Evolutionary conservation across 2,113 vertebrate genomes (phyloP).

Genomic region (Gobius niger): DNA sequence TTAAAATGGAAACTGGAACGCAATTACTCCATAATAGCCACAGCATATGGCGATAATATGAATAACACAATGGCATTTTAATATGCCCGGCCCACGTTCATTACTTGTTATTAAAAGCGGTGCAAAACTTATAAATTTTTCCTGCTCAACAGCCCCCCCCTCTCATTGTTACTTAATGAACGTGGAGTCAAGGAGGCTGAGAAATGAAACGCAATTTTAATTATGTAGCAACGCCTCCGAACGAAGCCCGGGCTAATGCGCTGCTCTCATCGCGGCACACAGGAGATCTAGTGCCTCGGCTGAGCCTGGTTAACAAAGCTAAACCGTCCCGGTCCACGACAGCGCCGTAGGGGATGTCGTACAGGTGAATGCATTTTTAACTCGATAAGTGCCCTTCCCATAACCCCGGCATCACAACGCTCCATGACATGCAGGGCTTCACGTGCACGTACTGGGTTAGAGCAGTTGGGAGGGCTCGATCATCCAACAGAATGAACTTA

Average conservation of each 20-base stretch:
- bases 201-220: slow-evolving; percentile 61
- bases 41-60: not conserved
- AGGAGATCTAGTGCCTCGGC: slow-evolving; percentile 29
- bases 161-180: slow-evolving; percentile 37
- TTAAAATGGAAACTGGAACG: slow-evolving; percentile 1
- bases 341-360: slow-evolving; percentile 23
- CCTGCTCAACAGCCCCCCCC: slow-evolving; percentile 10
- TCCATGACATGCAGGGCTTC: not conserved
- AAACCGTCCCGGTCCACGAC: slow-evolving; percentile 13
- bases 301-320: slow-evolving; percentile 36
- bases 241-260: slow-evolving; percentile 31
- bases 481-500: too few relatives aligned
- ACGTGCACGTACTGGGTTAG: too few relatives aligned
- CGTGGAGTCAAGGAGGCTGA: slow-evolving; percentile 17
- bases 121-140: slow-evolving; percentile 5
- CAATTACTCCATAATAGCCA: slow-evolving; percentile 5
- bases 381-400: slow-evolving; percentile 13
- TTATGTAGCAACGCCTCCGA: slow-evolving; percentile 56
- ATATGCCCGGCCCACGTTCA: not conserved
- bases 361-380: slow-evolving; percentile 41
- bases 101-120: slow-evolving; percentile 17
- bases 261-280: slow-evolving; percentile 30
- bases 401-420: slow-evolving; percentile 13
- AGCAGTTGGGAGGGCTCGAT: too few relatives aligned
- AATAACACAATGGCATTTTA: slow-evolving; percentile 5